These are phyloP conservation scores for Yponomeuta plumbellus DNA, from an alignment of 2,888 invertebrate species.

Conservation along the genomic window DNA sequence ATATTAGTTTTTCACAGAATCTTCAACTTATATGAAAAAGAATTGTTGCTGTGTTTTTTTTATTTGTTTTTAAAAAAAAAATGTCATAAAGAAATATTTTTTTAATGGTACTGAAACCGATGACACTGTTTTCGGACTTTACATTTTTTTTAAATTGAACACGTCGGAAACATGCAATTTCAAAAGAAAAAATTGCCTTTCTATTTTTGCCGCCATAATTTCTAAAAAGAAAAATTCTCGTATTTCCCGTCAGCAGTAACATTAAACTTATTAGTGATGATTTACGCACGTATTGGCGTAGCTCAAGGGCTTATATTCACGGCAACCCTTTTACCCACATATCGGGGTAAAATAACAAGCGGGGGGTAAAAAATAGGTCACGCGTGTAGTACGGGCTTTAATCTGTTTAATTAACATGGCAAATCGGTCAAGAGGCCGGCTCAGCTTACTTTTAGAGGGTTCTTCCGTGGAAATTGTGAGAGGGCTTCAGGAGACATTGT, in stretches of 20 bases:
- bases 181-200: too few relatives aligned
- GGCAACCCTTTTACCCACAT: slow-evolving; percentile 12
- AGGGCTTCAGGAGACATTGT: not conserved
- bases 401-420: slow-evolving; percentile 71
- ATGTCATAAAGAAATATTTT: too few relatives aligned
- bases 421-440: slow-evolving; percentile 20
- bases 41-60: too few relatives aligned
- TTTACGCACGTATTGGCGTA: slow-evolving; percentile 2
- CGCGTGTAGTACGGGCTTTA: slow-evolving; percentile 47
- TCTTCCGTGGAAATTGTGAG: not conserved
- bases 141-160: too few relatives aligned
- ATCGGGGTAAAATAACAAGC: slow-evolving; percentile 43
- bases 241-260: not conserved
- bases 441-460: not conserved
- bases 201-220: too few relatives aligned
- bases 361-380: slow-evolving; percentile 67
- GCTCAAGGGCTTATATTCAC: not conserved
- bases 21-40: too few relatives aligned
- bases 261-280: slow-evolving; percentile 6
- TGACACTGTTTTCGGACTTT: too few relatives aligned
- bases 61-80: too few relatives aligned
- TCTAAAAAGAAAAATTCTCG: not conserved
- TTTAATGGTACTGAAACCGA: too few relatives aligned
- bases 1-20: too few relatives aligned
- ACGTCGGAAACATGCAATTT: too few relatives aligned